Conservation (phyloP, 2,113 vertebrate genomes). For the Phylloscopus whistleri region DNA sequence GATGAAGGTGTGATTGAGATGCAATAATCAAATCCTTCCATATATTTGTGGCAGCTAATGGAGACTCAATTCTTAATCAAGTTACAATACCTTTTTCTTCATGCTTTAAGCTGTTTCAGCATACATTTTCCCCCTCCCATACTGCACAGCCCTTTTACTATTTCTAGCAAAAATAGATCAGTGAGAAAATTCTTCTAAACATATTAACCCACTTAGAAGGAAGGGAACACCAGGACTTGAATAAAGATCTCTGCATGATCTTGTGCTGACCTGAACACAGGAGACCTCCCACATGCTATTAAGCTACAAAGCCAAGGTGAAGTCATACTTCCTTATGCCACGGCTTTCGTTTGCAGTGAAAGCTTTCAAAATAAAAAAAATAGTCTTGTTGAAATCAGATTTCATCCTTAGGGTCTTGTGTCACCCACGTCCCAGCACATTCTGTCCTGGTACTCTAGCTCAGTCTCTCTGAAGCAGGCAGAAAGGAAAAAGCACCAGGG, state of each 20-base stretch:
- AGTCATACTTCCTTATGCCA: background rate
- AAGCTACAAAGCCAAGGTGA: background rate
- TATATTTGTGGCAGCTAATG: background rate
- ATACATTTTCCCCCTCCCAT: background rate
- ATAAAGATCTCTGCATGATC: background rate
- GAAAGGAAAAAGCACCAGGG: background rate
- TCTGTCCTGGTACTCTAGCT: background rate
- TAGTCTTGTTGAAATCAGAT: background rate
- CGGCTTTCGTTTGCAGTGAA: background rate
- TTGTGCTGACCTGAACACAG: background rate
- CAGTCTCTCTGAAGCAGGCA: background rate
- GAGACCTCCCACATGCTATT: background rate
- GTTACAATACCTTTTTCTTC: background rate
- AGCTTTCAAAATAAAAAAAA: conserved; percentile 3
- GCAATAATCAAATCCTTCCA: background rate
- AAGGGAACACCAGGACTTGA: background rate
- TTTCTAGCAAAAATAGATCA: background rate
- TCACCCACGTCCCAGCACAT: background rate
- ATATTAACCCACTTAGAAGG: background rate
- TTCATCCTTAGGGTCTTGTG: background rate
- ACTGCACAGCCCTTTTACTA: background rate
- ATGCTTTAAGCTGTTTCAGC: background rate
- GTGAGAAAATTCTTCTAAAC: conserved; percentile 17
- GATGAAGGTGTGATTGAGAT: background rate
- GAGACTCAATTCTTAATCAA: background rate